These are phyloP conservation scores for Rhabdornis inornatus DNA, from an alignment of 2,113 vertebrate genomes.

Conservation along the genomic window DNA sequence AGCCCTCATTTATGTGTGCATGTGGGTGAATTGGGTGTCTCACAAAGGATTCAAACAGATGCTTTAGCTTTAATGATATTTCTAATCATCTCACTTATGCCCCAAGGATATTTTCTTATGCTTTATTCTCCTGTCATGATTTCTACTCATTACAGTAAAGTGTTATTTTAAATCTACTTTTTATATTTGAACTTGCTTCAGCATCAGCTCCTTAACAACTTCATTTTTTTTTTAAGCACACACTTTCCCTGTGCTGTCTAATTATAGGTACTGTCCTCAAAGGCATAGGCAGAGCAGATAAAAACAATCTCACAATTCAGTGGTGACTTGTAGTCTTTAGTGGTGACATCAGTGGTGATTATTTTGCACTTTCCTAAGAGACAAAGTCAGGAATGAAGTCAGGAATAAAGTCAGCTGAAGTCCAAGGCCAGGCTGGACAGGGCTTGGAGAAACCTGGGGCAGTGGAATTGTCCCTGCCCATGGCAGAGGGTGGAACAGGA, in stretches of 20 bases:
- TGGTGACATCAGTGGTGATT: not conserved
- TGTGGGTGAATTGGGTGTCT: conserved; percentile 43
- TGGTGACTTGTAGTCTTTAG: not conserved
- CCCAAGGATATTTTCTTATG: conserved; percentile 53
- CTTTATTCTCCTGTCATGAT: conserved; percentile 60
- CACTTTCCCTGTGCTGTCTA: not conserved
- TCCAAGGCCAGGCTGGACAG: not conserved
- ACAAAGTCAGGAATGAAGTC: not conserved
- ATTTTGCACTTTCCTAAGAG: not conserved
- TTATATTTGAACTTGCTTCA: conserved; percentile 26
- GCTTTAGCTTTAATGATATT: conserved; percentile 66
- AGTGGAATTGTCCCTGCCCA: not conserved
- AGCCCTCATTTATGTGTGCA: conserved; percentile 18
- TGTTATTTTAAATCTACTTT: conserved; percentile 41
- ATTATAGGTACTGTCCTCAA: not conserved
- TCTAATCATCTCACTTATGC: conserved; percentile 67
- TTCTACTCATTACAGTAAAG: conserved; percentile 39
- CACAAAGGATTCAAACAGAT: conserved; percentile 59
- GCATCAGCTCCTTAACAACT: not conserved
- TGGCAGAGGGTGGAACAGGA: accelerated
- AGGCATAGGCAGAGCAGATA: not conserved
- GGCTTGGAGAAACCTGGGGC: not conserved
- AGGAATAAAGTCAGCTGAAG: not conserved
- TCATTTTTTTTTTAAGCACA: not conserved
- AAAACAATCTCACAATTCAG: not conserved